Evolutionary conservation across 1,140 invertebrate genomes (phyloP), one percentile per base, ranked within the genome.

Genomic region (Aphis gossypii): DNA sequence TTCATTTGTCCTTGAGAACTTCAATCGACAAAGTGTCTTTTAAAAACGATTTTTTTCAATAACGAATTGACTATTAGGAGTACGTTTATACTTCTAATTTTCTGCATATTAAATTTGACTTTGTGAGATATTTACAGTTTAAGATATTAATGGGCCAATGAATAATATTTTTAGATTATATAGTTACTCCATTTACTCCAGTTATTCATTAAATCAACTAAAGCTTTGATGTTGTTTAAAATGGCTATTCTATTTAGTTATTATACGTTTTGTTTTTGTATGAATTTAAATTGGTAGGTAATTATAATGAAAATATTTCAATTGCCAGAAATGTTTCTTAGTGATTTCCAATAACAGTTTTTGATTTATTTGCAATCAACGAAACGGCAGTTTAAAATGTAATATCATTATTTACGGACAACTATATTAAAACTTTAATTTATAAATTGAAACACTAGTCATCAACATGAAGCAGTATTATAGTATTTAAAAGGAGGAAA

Each of bases 21-120:
- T 30, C 14, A 41, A 44, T 38, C 76, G n/a, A 38, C 35, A 83
- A 83, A 83, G 76, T 83, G 35, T 41, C 83, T 41, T 41, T 41
- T 84, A 84, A 84, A 44, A 84, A 41, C 23, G 82, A 41, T 84
- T 84, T 84, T 84, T 41, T 84, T 41, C 21, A 84, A 44, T 84
- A 84, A 25, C 9, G 21, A 23, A 84, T 41, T 84, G 8, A 9
- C 41, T 25, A 44, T 41, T 84, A 41, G 38, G 38, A 84, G 38
- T 84, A 84, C 38, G 9, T 76, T 76, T 76, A 14, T n/a, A 30
- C n/a, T 76, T 76, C 60, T 76, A 76, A 76, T 76, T 76, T n/a
- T 76, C 14, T 76, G 60, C 30, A 5, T 76, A 11, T 5, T 76
- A 18, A 18, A 6, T 76, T 41, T 2, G 38, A 41, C 38, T 41